Evolutionary conservation across 2,113 vertebrate species (phyloP).

Genomic region (Ornithorhynchus anatinus): DNA sequence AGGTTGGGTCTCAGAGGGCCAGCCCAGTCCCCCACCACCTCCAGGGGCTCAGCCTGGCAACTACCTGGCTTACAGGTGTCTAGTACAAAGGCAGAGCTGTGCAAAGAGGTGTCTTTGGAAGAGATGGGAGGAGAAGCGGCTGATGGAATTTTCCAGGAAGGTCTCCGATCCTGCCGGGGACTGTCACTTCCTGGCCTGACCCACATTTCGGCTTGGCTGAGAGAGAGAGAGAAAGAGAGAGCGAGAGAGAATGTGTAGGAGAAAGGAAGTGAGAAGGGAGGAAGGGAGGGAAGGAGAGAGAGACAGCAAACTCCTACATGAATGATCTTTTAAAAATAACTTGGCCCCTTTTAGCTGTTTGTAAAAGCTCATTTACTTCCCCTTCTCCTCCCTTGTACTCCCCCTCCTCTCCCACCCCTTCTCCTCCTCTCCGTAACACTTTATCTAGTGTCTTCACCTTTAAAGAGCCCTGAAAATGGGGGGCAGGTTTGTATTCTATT

Average conservation of each 20-base stretch:
- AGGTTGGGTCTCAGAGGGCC: too few species aligned
- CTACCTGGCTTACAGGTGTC: too few species aligned
- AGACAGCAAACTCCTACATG: neutral
- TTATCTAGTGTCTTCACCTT: too few species aligned
- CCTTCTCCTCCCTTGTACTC: neutral
- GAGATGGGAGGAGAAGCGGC: neutral
- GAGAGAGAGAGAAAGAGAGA: neutral
- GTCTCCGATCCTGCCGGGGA: conserved; percentile 28
- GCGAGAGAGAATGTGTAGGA: neutral
- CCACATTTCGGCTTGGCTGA: conserved; percentile 36
- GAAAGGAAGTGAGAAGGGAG: rapidly evolving
- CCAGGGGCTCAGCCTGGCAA: too few species aligned
- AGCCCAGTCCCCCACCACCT: too few species aligned
- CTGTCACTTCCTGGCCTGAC: conserved; percentile 48
- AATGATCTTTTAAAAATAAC: conserved; percentile 61
- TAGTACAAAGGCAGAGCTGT: too few species aligned
- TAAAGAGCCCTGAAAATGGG: too few species aligned
- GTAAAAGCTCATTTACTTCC: conserved; percentile 22
- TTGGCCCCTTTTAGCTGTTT: conserved; percentile 45
- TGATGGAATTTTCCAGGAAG: conserved; percentile 7
- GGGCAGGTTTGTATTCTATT: too few species aligned
- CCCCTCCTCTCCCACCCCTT: neutral
- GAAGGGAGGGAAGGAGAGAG: neutral
- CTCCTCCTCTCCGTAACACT: neutral
- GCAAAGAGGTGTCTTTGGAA: too few species aligned